Conservation (phyloP, 1,140 invertebrate species). For the Chrysoperla carnea region DNA sequence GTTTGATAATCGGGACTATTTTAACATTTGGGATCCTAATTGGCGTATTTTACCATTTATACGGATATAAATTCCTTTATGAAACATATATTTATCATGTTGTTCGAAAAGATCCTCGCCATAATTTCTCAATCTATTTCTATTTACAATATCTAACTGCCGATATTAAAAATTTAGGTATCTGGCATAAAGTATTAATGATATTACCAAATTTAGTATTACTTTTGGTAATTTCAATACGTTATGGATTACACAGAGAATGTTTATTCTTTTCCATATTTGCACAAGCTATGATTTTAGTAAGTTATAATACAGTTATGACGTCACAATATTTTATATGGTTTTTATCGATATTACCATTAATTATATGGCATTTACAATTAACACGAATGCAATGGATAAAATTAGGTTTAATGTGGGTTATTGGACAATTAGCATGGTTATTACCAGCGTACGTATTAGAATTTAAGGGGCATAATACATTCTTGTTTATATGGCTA, state of each 20-base stretch:
- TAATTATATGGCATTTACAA: slow-evolving; percentile 48
- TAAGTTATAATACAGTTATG: slow-evolving; percentile 89
- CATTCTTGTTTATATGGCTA: slow-evolving; percentile 65
- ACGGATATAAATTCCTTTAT: slow-evolving; percentile 77
- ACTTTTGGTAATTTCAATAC: slow-evolving; percentile 49
- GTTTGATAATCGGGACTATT: slow-evolving; percentile 42
- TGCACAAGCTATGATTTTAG: slow-evolving; percentile 69
- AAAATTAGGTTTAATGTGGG: slow-evolving; percentile 43
- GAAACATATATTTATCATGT: slow-evolving; percentile 93
- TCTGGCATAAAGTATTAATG: slow-evolving; percentile 43
- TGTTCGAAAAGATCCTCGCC: slow-evolving; percentile 70
- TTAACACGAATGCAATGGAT: slow-evolving; percentile 29
- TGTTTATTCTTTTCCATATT: slow-evolving; percentile 76
- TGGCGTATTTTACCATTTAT: slow-evolving; percentile 48
- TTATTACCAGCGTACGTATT: slow-evolving; percentile 77
- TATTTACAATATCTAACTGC: slow-evolving; percentile 79
- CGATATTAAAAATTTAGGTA: slow-evolving; percentile 22
- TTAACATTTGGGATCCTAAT: slow-evolving; percentile 46
- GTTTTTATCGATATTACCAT: slow-evolving; percentile 78
- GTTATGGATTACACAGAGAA: slow-evolving; percentile 40
- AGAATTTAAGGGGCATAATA: slow-evolving; percentile 75
- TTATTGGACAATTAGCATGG: slow-evolving; percentile 68
- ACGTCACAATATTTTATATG: slow-evolving; percentile 98
- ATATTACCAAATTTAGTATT: slow-evolving; percentile 60
- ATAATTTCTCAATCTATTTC: slow-evolving; percentile 96